Evolutionary conservation across 2,888 invertebrate species (phyloP), one percentile per base, ranked within the genome.

Genomic region (Diaperis boleti): DNA sequence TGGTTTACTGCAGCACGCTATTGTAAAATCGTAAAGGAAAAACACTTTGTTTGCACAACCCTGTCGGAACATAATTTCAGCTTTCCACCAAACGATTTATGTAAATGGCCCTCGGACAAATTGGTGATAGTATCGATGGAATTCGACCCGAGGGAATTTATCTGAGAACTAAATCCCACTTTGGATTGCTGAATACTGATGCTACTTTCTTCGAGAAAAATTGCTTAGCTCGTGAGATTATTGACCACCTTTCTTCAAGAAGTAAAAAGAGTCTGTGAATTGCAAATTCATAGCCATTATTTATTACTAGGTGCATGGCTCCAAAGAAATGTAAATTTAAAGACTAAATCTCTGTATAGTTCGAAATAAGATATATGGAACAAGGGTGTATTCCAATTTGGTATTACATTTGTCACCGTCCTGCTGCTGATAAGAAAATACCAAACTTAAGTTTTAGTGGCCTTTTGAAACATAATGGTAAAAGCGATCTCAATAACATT

Each of bases 61-160:
- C 42, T 54, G 54, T 42, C 52, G 44, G 60, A 45, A 45, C 66
- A 71, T 71, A 67, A 63, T 64, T 71, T 69, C 64, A 65, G 35
- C 50, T 65, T 59, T 59, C 56, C 57, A 20, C 47, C 41, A 47
- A 52, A 50, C 66, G 69, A 72, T 73, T 72, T 72, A 72, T 69
- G 72, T 72, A 72, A 73, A 73, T 72, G 66, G 73, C 63, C 59
- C 69, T 68, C 67, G 69, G 69, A 72, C 73, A 72, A 72, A 73
- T 73, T 70, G 72, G 68, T 72, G 72, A 73, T 73, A 66, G 68
- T 64, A 66, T 66, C 71, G 70, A 72, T 71, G 68, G 71, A 69
- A 71, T 66, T 68, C 68, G 67, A 66, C 72, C 69, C 68, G 13
- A 20, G 65, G 61, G 69, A 62, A 70, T 69, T 67, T 65, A 67